Conservation (phyloP, 2,888 invertebrate genomes). For the Alcis repandata region DNA sequence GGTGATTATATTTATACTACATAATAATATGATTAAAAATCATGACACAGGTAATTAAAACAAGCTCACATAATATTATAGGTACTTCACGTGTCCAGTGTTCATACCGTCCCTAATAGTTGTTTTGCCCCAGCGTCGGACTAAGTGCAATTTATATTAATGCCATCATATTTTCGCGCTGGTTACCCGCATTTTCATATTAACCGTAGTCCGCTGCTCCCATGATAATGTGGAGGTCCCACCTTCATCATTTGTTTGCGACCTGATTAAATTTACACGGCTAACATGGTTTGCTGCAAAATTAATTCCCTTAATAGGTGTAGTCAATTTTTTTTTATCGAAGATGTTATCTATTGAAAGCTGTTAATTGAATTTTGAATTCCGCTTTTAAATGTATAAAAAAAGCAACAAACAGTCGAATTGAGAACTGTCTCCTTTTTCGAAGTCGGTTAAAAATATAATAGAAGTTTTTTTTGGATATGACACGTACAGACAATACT, state of each 20-base stretch:
- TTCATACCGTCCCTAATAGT: constrained; percentile 60
- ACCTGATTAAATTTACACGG: constrained; percentile 82
- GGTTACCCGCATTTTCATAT: constrained; percentile 83
- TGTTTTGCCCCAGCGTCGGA: constrained; percentile 70
- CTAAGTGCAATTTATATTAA: constrained; percentile 84
- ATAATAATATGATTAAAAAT: no score
- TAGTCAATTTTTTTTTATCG: constrained; percentile 49
- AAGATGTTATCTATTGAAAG: background rate
- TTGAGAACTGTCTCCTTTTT: no score
- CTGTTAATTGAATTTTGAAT: background rate
- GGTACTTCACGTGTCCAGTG: constrained; percentile 13
- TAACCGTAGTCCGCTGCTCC: constrained; percentile 73
- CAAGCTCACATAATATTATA: constrained; percentile 44
- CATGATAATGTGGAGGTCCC: constrained; percentile 76
- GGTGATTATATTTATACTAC: no score
- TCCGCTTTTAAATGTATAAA: background rate
- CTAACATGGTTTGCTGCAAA: constrained; percentile 69
- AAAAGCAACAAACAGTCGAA: no score
- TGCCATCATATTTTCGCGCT: constrained; percentile 81
- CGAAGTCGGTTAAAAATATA: no score
- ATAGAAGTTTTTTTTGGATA: no score
- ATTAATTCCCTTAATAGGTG: constrained; percentile 69
- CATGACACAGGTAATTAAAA: constrained; percentile 39
- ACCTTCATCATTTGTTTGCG: constrained; percentile 82
- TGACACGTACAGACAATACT: no score